Evolutionary conservation across 2,888 invertebrate species (phyloP).

Genomic region (Trachelus troglodyta): DNA sequence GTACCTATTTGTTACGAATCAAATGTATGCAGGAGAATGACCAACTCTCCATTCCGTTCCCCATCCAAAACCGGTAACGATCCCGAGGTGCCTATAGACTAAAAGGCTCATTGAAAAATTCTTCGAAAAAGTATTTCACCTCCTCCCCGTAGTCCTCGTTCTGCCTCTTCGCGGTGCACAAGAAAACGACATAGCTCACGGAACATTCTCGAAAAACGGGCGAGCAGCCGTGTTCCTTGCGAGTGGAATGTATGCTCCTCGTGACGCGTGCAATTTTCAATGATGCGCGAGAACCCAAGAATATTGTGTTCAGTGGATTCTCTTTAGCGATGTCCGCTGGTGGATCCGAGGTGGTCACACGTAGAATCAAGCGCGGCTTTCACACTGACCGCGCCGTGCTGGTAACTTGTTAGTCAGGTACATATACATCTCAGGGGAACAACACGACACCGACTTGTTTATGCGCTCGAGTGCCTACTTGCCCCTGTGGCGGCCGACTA

Average conservation of each 20-base stretch:
- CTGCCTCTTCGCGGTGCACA: neutral
- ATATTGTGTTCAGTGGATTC: conserved; percentile 35
- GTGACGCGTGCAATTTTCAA: conserved; percentile 37
- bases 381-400: conserved; percentile 33
- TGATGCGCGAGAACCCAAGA: conserved; percentile 34
- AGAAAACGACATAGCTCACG: conserved; percentile 11
- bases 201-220: neutral
- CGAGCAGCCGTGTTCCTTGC: neutral
- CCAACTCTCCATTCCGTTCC: neutral
- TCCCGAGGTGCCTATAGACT: neutral
- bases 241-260: conserved; percentile 20
- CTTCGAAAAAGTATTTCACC: neutral
- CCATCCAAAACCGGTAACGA: neutral
- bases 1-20: neutral
- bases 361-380: conserved; percentile 29
- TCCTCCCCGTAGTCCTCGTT: neutral
- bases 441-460: conserved; percentile 59
- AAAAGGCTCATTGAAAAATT: neutral
- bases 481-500: conserved; percentile 60
- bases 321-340: conserved; percentile 22
- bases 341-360: conserved; percentile 1
- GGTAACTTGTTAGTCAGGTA: conserved; percentile 46
- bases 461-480: conserved; percentile 50
- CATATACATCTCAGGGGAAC: conserved; percentile 42
- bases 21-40: neutral